phyloP scores from a whole-genome alignment of 1,140 invertebrate genomes.

The Lepeophtheirus salmonis region DNA sequence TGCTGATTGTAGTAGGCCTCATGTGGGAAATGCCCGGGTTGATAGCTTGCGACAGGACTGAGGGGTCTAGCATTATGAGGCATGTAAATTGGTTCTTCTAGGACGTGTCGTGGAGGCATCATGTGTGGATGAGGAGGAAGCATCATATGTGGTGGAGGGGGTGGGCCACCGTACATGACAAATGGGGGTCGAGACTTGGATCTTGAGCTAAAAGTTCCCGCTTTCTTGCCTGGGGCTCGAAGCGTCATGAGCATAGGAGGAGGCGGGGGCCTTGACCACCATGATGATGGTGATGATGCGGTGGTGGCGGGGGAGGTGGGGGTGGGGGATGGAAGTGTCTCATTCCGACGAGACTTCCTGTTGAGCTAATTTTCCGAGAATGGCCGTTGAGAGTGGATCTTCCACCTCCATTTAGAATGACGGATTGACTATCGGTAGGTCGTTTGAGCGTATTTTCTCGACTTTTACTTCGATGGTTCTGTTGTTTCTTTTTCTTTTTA shows the following conservation, averaged over 20 bases:
- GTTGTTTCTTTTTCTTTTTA: slow-evolving; percentile 31
- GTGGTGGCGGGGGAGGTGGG: slow-evolving; percentile 20
- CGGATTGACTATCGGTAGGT: neutral
- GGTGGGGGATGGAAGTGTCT: slow-evolving; percentile 11
- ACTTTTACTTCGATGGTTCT: neutral
- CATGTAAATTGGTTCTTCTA: slow-evolving; percentile 42
- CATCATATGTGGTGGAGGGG: slow-evolving; percentile 22
- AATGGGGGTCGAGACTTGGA: slow-evolving; percentile 23
- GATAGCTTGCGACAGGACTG: slow-evolving; percentile 39
- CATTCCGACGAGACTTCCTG: slow-evolving; percentile 16
- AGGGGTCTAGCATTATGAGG: slow-evolving; percentile 34
- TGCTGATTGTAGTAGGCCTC: slow-evolving; percentile 38
- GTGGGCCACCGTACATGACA: slow-evolving; percentile 23
- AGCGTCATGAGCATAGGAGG: slow-evolving; percentile 22
- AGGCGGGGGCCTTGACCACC: slow-evolving; percentile 21
- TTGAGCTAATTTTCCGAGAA: slow-evolving; percentile 20
- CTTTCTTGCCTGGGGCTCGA: slow-evolving; percentile 21
- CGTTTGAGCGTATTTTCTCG: neutral
- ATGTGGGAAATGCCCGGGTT: slow-evolving; percentile 40
- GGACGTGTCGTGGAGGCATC: slow-evolving; percentile 22
- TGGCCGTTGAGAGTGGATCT: slow-evolving; percentile 18
- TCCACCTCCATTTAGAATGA: slow-evolving; percentile 23
- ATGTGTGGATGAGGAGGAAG: slow-evolving; percentile 22
- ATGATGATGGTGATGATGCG: slow-evolving; percentile 20
- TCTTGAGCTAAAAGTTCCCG: slow-evolving; percentile 20